These are phyloP conservation scores for Nycticorax nycticorax DNA, from an alignment of 2,113 vertebrate genomes.

Conservation along the genomic window DNA sequence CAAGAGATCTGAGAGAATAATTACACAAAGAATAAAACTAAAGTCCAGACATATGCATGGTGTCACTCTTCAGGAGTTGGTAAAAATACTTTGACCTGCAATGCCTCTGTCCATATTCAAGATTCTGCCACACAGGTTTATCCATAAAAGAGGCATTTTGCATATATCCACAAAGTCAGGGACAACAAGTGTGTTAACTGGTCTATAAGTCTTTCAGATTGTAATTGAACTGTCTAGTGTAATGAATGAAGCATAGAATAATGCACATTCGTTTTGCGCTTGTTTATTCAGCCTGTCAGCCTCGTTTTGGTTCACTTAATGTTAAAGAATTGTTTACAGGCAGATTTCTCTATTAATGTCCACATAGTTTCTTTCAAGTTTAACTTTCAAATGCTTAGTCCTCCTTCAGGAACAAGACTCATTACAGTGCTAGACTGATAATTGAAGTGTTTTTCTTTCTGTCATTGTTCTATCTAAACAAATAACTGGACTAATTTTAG, in stretches of 20 bases:
- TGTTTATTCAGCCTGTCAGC: constrained; percentile 28
- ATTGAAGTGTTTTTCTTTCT: not conserved
- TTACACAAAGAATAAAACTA: not conserved
- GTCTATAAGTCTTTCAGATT: not conserved
- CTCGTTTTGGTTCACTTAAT: not conserved
- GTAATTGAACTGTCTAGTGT: constrained; percentile 46
- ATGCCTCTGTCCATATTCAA: not conserved
- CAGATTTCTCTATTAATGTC: not conserved
- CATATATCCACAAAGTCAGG: not conserved
- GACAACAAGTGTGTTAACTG: not conserved
- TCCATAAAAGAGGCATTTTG: not conserved
- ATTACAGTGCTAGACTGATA: not conserved
- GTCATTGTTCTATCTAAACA: not conserved
- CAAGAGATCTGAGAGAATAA: not conserved
- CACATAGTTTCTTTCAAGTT: not conserved
- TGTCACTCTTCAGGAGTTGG: not conserved
- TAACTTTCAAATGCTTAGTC: not conserved
- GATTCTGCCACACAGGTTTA: not conserved
- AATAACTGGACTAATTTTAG: not conserved
- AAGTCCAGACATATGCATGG: not conserved
- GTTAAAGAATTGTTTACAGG: not conserved
- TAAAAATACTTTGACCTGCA: not conserved
- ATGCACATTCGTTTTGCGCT: not conserved
- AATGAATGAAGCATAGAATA: constrained; percentile 14
- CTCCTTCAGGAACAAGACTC: not conserved